Conservation (phyloP, 2,113 vertebrate species). For the Origma solitaria region DNA sequence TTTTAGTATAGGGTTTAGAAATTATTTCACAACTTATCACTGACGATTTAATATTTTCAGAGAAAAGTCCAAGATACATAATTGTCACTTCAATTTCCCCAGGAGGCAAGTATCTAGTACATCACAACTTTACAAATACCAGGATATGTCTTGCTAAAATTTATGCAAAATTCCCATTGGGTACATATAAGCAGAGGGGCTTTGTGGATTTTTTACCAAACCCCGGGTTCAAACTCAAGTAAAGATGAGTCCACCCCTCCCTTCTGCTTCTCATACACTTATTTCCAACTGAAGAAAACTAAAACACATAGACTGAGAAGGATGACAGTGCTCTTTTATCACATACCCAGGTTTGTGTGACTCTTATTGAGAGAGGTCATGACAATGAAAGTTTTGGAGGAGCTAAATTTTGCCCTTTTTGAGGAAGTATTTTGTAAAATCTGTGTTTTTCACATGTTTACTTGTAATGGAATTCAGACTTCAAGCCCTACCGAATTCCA, state of each 20-base stretch:
- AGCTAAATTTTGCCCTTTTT: background rate
- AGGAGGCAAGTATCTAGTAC: background rate
- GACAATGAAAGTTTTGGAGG: background rate
- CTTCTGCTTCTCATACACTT: background rate
- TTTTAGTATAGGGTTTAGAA: background rate
- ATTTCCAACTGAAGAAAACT: background rate
- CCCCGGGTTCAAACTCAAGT: background rate
- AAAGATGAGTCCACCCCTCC: background rate
- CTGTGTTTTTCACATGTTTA: background rate
- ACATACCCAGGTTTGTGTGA: rapidly evolving
- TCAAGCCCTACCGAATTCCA: background rate
- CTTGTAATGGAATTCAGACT: background rate
- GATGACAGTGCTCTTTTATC: background rate
- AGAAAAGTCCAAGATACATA: background rate
- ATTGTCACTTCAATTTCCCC: background rate
- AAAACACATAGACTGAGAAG: background rate
- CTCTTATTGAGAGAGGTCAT: background rate
- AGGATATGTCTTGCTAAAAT: background rate
- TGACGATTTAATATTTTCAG: background rate
- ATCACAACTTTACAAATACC: background rate
- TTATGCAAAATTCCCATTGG: background rate
- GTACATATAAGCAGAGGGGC: background rate
- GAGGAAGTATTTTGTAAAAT: background rate
- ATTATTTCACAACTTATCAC: background rate
- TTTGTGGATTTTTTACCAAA: background rate